Base-by-base conservation (phyloP, 2,113 vertebrate genomes). In the Myiozetetes cayanensis region DNA sequence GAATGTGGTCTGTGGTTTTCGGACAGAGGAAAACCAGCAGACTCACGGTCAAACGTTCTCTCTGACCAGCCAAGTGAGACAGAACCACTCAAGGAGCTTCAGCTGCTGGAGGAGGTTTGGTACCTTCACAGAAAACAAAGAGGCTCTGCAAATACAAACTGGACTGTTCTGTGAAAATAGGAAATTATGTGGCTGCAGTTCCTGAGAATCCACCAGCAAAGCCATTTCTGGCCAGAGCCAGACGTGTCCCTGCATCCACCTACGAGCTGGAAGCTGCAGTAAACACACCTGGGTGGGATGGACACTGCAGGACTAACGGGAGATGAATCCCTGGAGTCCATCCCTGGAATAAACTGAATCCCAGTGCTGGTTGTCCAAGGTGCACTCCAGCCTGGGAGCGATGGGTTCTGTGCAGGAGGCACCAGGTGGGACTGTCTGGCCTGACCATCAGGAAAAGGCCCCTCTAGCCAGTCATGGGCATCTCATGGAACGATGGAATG, bases 301-400 rank as follows among this genome's bases (percentile, higher is more conserved):
- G 19, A 39, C 37, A 8, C 2, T 4, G 33, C 6, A 14, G 20
- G 16, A 9, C 30, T 65, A 18, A 17, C 14, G 37, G 55, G n/a
- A 7, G 10, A 20, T 66, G 47, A 37, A 13, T 10, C 10, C 2
- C 25, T 37, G 44, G 33, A 13, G 2, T 14, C 24, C 18, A 6
- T 31, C 44, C 19, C 24, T 1, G 58, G 28, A 53, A 39, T 6
- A 31, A 25, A 3, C 0, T 11, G 35, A 72, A 80, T 52, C 21
- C 22, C 13, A 46, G 8, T 4, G 9, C 9, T 41, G 31, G 59
- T 56, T 49, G 24, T 72, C 13, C 44, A 25, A 67, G 33, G 39
- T 23, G 7, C 5, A 12, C 12, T 53, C 8, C 2, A 22, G n/a
- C 43, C 41, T 47, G 41, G 49, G 24, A 37, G 10, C 1, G 0